phyloP scores from a whole-genome alignment of 2,797 vertebrate genomes.

The Clamator glandarius region DNA sequence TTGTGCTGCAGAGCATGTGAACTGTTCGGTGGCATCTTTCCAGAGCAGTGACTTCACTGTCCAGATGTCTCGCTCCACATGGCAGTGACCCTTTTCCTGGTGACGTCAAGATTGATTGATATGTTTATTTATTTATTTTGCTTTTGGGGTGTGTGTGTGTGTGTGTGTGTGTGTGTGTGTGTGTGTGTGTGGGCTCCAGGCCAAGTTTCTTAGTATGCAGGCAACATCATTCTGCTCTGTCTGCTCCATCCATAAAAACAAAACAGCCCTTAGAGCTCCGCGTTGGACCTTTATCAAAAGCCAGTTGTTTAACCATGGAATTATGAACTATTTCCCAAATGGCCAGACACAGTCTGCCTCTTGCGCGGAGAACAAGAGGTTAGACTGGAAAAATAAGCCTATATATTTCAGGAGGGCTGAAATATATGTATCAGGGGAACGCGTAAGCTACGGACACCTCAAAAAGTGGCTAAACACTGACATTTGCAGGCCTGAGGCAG shows the following conservation, averaged over 20 bases:
- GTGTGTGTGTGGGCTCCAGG: neutral
- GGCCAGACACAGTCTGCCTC: conserved; percentile 31
- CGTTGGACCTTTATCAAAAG: conserved; percentile 58
- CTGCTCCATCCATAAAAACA: conserved; percentile 42
- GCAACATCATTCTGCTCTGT: conserved; percentile 56
- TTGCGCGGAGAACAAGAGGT: neutral
- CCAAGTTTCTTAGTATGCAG: conserved; percentile 43
- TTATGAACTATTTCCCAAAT: conserved; percentile 52
- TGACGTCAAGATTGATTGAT: conserved; percentile 42
- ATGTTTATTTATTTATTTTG: conserved; percentile 64
- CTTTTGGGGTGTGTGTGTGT: conserved; percentile 7
- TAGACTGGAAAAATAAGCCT: neutral
- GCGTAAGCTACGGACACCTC: neutral
- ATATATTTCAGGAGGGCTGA: neutral
- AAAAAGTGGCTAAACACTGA: neutral
- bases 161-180: neutral
- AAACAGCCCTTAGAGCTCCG: conserved; percentile 31
- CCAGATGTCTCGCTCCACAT: conserved; percentile 55
- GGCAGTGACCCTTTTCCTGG: conserved; percentile 50
- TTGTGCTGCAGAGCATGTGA: neutral
- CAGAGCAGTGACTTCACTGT: conserved; percentile 57
- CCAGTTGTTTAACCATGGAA: conserved; percentile 32
- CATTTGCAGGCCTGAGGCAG: neutral
- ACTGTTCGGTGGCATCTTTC: conserved; percentile 13
- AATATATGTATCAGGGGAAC: neutral